Evolutionary conservation across 2,888 invertebrate species (phyloP).

Genomic region (Phyto melanocephala): DNA sequence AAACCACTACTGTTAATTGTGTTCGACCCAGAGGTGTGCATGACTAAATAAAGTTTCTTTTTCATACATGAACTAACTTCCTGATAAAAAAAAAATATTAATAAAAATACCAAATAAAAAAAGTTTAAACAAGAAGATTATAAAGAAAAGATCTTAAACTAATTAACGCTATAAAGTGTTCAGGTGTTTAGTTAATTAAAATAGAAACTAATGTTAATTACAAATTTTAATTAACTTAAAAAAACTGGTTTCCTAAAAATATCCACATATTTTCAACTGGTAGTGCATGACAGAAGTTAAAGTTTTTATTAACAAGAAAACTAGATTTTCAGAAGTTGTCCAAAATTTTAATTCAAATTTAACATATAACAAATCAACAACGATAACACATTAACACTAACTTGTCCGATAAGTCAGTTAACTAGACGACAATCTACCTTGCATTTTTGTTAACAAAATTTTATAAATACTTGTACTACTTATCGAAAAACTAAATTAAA

Average conservation of each 20-base stretch:
- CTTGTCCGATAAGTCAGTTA: slow-evolving; percentile 59
- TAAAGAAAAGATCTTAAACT: not conserved
- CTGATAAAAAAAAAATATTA: slow-evolving; percentile 5
- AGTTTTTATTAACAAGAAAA: not conserved
- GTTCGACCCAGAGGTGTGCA: slow-evolving; percentile 32
- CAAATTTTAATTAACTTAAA: too few species aligned
- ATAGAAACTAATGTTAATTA: too few species aligned
- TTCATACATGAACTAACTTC: not conserved
- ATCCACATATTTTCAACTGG: not conserved
- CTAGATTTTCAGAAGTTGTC: slow-evolving; percentile 1
- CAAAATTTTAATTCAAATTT: slow-evolving; percentile 11
- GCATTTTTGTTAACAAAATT: not conserved
- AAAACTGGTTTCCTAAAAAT: too few species aligned
- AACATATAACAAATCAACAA: slow-evolving; percentile 38
- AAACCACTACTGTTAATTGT: slow-evolving; percentile 30
- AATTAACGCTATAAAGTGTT: too few species aligned
- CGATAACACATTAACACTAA: slow-evolving; percentile 60
- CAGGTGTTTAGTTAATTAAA: too few species aligned
- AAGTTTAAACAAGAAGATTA: not conserved
- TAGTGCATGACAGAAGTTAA: not conserved
- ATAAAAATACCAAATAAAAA: not conserved
- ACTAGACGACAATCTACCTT: slow-evolving; percentile 40
- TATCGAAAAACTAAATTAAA: not conserved
- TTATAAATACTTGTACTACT: not conserved
- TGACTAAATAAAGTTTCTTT: not conserved